Evolutionary conservation across 2,797 vertebrate species (phyloP).

Genomic region (Enteromius radiatus): DNA sequence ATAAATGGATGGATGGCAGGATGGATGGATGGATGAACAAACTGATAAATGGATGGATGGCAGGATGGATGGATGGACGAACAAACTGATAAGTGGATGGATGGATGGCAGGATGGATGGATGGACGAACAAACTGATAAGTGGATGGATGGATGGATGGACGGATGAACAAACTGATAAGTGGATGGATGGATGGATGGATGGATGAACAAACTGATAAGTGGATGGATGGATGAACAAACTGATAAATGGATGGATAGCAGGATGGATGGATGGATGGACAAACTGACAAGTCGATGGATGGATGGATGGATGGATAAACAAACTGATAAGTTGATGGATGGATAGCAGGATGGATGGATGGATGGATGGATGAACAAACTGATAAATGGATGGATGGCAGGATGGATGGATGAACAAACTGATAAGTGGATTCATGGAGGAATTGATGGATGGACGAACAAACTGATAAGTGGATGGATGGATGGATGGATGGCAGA

Average conservation of each 20-base stretch:
- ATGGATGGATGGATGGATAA: background rate
- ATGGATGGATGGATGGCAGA: background rate
- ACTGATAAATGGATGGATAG: too few relatives aligned
- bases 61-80: background rate
- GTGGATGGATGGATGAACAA: background rate
- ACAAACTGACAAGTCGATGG: background rate
- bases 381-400: constrained; percentile 50
- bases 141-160: too few relatives aligned
- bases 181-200: background rate
- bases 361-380: constrained; percentile 44
- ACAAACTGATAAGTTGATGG: too few relatives aligned
- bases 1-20: background rate
- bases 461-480: too few relatives aligned
- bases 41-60: background rate
- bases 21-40: background rate
- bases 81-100: background rate
- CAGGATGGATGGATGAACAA: background rate
- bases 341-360: background rate
- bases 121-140: background rate
- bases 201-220: background rate
- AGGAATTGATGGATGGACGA: background rate
- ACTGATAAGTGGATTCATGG: background rate
- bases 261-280: background rate
- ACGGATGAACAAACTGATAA: background rate
- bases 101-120: background rate